Evolutionary conservation across 2,888 invertebrate genomes (phyloP).

Genomic region (Acleris laterana): DNA sequence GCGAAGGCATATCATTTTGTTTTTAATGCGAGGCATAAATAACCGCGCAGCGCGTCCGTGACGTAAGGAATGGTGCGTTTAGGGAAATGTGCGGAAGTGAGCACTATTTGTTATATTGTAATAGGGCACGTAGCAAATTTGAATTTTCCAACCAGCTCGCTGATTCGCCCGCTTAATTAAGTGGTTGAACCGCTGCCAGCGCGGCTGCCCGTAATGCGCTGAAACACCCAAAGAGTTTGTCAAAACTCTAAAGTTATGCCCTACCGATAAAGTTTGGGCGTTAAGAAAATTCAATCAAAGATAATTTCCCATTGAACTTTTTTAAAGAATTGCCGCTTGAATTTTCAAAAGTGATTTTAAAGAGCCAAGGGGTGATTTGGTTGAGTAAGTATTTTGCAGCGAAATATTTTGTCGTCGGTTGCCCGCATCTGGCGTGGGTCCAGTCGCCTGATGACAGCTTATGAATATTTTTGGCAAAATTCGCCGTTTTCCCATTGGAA

Average conservation of each 20-base stretch:
- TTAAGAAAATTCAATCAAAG: conserved; percentile 47
- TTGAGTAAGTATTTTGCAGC: conserved; percentile 79
- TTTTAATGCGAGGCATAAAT: conserved; percentile 82
- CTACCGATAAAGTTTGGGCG: conserved; percentile 38
- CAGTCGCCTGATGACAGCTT: conserved; percentile 83
- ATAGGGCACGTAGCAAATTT: conserved; percentile 43
- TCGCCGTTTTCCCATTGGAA: conserved; percentile 67
- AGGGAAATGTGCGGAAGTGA: conserved; percentile 73
- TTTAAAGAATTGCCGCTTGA: conserved; percentile 65
- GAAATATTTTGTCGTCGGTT: conserved; percentile 80
- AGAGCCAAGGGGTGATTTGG: conserved; percentile 73
- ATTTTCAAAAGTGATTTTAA: conserved; percentile 77
- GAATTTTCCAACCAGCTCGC: conserved; percentile 41
- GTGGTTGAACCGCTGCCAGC: conserved; percentile 43
- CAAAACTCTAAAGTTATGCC: conserved; percentile 29
- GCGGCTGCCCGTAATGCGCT: conserved; percentile 20
- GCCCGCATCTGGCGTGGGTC: conserved; percentile 80
- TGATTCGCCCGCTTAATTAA: conserved; percentile 46
- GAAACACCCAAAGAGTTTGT: conserved; percentile 27
- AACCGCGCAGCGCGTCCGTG: conserved; percentile 74
- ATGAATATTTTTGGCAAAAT: conserved; percentile 83
- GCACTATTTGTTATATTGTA: conserved; percentile 62
- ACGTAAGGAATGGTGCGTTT: conserved; percentile 77
- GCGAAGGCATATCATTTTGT: conserved; percentile 84
- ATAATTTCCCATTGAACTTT: conserved; percentile 50